Evolutionary conservation across 1,140 invertebrate genomes (phyloP).

Genomic region (Eriosoma lanigerum): DNA sequence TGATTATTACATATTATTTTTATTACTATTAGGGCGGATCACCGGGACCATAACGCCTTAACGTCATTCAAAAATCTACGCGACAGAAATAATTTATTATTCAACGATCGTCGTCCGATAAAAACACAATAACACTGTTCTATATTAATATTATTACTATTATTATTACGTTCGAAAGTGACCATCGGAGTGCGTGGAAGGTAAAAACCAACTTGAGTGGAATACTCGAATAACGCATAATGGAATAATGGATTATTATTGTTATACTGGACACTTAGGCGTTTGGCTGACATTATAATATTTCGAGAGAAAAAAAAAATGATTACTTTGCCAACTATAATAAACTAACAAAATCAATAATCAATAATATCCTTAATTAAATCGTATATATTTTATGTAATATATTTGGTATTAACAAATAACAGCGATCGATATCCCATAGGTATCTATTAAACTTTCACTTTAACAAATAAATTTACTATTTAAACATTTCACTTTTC

Average conservation of each 20-base stretch:
- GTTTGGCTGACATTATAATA: neutral
- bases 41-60: neutral
- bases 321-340: neutral
- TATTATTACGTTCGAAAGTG: conserved; percentile 22
- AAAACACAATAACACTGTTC: conserved; percentile 18
- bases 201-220: neutral
- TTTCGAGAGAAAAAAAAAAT: neutral
- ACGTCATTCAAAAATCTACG: neutral
- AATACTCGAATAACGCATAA: neutral
- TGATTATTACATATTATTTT: neutral
- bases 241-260: neutral
- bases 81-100: neutral
- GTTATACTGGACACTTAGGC: neutral
- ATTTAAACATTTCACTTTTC: conserved; percentile 10
- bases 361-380: conserved; percentile 1
- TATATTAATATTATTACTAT: conserved; percentile 19
- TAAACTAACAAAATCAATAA: conserved; percentile 5
- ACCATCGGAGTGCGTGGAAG: conserved; percentile 1
- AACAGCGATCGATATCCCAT: neutral
- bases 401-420: too few species aligned
- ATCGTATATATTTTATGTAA: neutral
- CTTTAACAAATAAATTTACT: neutral
- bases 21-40: neutral
- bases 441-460: neutral
- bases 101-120: conserved; percentile 27